A percentile compares a stretch with the other conserved stretches of the same genome.
Conservation (phyloP, 2,797 vertebrate species). For the Sebastes goodei region DNA sequence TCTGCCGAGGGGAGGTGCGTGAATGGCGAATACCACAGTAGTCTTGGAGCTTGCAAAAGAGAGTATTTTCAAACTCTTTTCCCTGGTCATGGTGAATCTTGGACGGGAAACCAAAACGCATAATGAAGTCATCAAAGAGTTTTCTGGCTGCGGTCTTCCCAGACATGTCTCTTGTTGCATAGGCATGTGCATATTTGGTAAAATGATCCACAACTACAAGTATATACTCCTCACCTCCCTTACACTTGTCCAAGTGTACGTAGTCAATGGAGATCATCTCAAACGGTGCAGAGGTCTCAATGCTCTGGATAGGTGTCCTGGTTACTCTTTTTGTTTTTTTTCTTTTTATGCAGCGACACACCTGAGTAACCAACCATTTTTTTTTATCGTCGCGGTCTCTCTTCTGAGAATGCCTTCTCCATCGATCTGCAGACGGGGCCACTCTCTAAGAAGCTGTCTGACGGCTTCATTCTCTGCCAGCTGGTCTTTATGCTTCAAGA, state of each 20-base stretch:
- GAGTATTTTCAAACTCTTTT: slow-evolving; percentile 21
- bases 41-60: slow-evolving; percentile 20
- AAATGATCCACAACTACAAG: slow-evolving; percentile 13
- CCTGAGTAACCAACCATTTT: too few relatives aligned
- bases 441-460: background rate
- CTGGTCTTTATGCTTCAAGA: background rate
- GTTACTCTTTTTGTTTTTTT: slow-evolving; percentile 3
- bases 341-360: background rate
- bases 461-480: background rate
- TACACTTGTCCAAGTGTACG: background rate
- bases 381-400: background rate
- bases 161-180: background rate
- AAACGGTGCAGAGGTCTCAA: slow-evolving; percentile 7
- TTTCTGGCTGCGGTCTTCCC: slow-evolving; percentile 1
- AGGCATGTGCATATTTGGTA: slow-evolving; percentile 1
- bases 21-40: slow-evolving; percentile 22
- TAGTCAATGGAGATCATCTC: slow-evolving; percentile 24
- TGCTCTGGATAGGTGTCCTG: slow-evolving; percentile 8
- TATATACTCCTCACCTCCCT: too few relatives aligned
- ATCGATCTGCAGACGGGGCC: slow-evolving; percentile 7
- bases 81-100: slow-evolving; percentile 30
- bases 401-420: background rate
- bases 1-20: too few relatives aligned
- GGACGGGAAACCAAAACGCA: slow-evolving; percentile 19
- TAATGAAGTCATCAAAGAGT: slow-evolving; percentile 30